Base-by-base conservation (phyloP, 2,888 invertebrate genomes). In the Eristalis pertinax region DNA sequence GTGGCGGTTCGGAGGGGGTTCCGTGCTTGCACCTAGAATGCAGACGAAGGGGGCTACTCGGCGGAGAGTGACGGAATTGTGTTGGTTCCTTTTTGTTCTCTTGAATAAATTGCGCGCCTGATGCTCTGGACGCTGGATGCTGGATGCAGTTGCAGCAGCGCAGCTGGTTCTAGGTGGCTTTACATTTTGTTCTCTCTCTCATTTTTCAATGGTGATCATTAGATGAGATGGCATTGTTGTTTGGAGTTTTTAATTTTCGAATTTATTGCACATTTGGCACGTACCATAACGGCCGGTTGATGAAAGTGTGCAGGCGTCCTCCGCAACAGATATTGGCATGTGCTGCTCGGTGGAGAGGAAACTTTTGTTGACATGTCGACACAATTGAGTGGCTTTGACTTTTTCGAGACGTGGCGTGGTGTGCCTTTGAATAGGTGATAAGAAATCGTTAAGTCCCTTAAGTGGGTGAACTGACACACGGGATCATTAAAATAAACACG, bases 231-330 rank as follows among this genome's bases (percentile, higher is more conserved):
- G 43, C 58, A 5, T 74, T 81, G n/a, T 68, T 38, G 68, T 43
- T 60, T 19, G 26, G 41, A 22, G 26, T 77, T 70, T 74, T 73
- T 60, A 72, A 76, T 72, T 78, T 75, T 60, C 2, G 29, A 67
- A 83, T 84, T 75, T 62, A 83, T 64, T 73, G 60, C 38, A 56
- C 76, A 69, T 87, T 87, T 87, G 79, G 87, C 87, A 87, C 87
- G 87, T 84, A 69, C 84, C 79, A 73, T 63, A 78, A 82, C 82
- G 65, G 82, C 69, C 73, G 32, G 41, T 75, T 80, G 65, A 50
- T 80, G 65, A 50, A 32, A 72, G 80, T 63, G 84, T 74, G 85
- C 82, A 78, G 82, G 77, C 72, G 82, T 76, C 43, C 62, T 5
- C 43, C 62, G 22, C 38, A 58, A 72, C 15, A 41, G 64, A 43